Conservation (phyloP, 2,888 invertebrate species). For the Dioctria rufipes region DNA sequence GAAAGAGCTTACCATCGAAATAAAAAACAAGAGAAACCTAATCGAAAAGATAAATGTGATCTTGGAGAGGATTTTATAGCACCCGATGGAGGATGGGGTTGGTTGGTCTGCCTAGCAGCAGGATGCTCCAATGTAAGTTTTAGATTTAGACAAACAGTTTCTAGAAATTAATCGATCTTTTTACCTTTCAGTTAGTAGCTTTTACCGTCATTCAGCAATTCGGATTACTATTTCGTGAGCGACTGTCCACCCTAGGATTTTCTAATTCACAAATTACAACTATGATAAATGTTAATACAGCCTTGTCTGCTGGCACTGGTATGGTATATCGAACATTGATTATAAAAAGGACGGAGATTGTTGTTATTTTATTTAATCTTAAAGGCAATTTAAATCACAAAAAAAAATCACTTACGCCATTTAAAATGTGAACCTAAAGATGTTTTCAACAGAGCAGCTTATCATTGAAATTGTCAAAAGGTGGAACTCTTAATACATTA, state of each 20-base stretch:
- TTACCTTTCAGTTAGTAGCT: constrained; percentile 75
- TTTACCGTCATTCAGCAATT: constrained; percentile 81
- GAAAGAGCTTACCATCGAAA: constrained; percentile 9
- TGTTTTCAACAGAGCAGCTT: too few species aligned
- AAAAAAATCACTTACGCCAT: too few species aligned
- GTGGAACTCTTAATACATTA: too few species aligned
- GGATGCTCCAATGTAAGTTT: constrained; percentile 81
- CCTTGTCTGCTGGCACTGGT: constrained; percentile 81
- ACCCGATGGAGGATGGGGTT: constrained; percentile 84
- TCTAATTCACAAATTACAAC: constrained; percentile 79
- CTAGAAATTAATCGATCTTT: constrained; percentile 9
- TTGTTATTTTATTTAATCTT: background rate
- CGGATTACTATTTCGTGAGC: constrained; percentile 80
- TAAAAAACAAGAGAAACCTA: constrained; percentile 65
- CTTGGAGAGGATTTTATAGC: constrained; percentile 75
- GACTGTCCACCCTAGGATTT: constrained; percentile 76
- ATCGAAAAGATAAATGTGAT: constrained; percentile 70
- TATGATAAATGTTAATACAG: constrained; percentile 81
- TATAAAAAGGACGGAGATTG: background rate
- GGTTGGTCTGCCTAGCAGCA: constrained; percentile 81
- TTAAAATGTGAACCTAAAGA: too few species aligned
- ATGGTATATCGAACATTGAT: constrained; percentile 61
- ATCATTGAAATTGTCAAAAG: too few species aligned
- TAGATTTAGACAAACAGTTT: background rate
- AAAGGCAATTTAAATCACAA: too few species aligned